phyloP scores from a whole-genome alignment of 2,797 vertebrate genomes.

The Anas bahamensis region DNA sequence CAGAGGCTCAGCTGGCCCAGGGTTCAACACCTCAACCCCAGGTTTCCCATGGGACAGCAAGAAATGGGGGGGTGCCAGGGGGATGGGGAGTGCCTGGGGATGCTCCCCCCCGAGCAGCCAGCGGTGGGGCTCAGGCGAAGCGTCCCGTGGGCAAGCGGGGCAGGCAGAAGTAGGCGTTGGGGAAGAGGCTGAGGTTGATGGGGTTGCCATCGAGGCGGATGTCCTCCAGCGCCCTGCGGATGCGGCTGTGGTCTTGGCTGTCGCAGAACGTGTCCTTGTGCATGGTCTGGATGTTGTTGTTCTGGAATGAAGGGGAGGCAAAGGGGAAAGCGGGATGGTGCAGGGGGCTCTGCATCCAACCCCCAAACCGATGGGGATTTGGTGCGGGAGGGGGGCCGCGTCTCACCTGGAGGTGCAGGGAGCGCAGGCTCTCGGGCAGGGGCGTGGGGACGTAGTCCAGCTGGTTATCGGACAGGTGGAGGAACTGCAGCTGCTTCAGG shows the following conservation, averaged over 20 bases:
- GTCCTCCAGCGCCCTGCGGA: constrained; percentile 82
- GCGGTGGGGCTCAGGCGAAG: constrained; percentile 38
- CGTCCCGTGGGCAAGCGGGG: constrained; percentile 82
- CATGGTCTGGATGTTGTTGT: constrained; percentile 84
- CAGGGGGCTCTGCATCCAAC: neutral
- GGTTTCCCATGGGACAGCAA: neutral
- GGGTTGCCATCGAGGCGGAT: constrained; percentile 87
- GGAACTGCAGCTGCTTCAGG: constrained; percentile 83
- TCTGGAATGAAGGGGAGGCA: constrained; percentile 76
- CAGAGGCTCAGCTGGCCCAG: neutral
- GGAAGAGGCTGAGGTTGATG: constrained; percentile 82
- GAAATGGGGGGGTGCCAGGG: fast-evolving
- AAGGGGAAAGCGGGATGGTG: no score
- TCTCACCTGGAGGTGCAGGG: constrained; percentile 86
- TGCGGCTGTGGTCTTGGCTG: constrained; percentile 70
- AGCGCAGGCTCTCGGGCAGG: constrained; percentile 81
- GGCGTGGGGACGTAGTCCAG: constrained; percentile 81
- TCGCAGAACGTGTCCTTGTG: constrained; percentile 82
- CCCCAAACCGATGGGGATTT: neutral
- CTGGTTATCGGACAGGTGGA: constrained; percentile 85
- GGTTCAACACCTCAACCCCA: neutral
- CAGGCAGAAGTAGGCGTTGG: constrained; percentile 82
- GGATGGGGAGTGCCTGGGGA: neutral
- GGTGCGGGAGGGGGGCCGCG: no score
- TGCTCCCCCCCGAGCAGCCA: neutral